phyloP scores from a whole-genome alignment of 1,140 invertebrate genomes.

The Pseudomyrmex sp. region DNA sequence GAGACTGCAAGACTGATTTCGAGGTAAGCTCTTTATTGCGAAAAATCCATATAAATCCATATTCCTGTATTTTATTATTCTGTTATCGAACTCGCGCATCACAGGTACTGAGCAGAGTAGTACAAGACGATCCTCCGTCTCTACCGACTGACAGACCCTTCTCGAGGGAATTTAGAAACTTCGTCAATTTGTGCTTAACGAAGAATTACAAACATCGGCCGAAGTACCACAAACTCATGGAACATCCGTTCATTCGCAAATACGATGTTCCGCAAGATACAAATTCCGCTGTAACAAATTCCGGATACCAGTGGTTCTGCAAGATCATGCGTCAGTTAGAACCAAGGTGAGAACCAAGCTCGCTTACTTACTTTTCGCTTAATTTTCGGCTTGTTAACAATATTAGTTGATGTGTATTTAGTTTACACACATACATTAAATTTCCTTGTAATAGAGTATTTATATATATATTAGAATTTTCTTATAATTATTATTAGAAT shows the following conservation, averaged over 20 bases:
- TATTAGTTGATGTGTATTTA: no score
- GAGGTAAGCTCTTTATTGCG: conserved; percentile 88
- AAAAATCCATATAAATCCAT: not conserved
- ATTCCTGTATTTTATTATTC: conserved; percentile 22
- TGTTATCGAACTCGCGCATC: conserved; percentile 76
- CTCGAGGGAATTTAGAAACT: conserved; percentile 81
- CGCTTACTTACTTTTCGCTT: not conserved
- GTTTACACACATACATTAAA: no score
- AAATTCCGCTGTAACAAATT: conserved; percentile 75
- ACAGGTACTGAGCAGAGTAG: conserved; percentile 92
- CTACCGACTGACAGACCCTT: conserved; percentile 92
- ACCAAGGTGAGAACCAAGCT: conserved; percentile 77
- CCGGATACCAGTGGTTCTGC: conserved; percentile 82
- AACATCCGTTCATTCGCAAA: conserved; percentile 95
- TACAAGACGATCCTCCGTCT: conserved; percentile 94
- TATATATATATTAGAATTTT: no score
- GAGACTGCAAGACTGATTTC: conserved; percentile 97
- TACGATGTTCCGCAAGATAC: conserved; percentile 87
- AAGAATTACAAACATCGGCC: conserved; percentile 97
- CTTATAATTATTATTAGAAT: no score
- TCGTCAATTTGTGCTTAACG: conserved; percentile 91
- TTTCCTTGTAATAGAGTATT: no score
- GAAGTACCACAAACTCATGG: conserved; percentile 96
- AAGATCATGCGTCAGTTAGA: conserved; percentile 82
- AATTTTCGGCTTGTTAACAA: no score